phyloP scores from a whole-genome alignment of 2,888 invertebrate genomes.

The Agriopis leucophaearia region DNA sequence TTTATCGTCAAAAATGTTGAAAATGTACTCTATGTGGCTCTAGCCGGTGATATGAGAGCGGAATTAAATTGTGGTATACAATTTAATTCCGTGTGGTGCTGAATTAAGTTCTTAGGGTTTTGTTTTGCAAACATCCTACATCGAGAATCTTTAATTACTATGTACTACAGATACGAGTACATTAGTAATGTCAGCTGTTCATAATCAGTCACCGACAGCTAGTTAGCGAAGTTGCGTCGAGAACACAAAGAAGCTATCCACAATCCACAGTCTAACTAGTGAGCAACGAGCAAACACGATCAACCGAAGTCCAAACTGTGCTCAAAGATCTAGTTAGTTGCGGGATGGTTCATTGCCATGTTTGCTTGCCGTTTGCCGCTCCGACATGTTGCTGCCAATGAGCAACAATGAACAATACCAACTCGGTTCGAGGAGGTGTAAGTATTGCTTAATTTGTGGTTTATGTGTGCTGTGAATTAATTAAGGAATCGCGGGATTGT shows the following conservation, averaged over 20 bases:
- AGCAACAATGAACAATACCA: constrained; percentile 50
- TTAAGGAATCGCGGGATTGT: constrained; percentile 46
- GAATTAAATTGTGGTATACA: too few relatives aligned
- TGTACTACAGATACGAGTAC: constrained; percentile 7
- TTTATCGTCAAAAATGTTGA: too few relatives aligned
- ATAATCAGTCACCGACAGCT: constrained; percentile 71
- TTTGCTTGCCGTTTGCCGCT: constrained; percentile 56
- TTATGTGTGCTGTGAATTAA: constrained; percentile 51
- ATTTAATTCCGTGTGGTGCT: too few relatives aligned
- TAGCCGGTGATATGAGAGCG: too few relatives aligned
- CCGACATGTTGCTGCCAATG: constrained; percentile 51
- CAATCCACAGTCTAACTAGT: constrained; percentile 80
- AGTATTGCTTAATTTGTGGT: constrained; percentile 54
- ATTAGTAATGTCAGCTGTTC: constrained; percentile 50
- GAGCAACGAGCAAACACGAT: constrained; percentile 76
- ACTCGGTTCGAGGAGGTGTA: constrained; percentile 47
- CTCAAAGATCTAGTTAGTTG: constrained; percentile 83
- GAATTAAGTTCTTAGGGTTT: too few relatives aligned
- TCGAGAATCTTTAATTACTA: background rate
- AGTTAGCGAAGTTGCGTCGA: constrained; percentile 77
- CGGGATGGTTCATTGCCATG: constrained; percentile 71
- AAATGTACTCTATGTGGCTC: too few relatives aligned
- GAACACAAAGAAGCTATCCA: constrained; percentile 81
- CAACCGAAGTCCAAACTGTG: constrained; percentile 78
- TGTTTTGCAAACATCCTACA: background rate